Base-by-base conservation (phyloP, 1,140 invertebrate genomes). In the Drosophila baimaii region DNA sequence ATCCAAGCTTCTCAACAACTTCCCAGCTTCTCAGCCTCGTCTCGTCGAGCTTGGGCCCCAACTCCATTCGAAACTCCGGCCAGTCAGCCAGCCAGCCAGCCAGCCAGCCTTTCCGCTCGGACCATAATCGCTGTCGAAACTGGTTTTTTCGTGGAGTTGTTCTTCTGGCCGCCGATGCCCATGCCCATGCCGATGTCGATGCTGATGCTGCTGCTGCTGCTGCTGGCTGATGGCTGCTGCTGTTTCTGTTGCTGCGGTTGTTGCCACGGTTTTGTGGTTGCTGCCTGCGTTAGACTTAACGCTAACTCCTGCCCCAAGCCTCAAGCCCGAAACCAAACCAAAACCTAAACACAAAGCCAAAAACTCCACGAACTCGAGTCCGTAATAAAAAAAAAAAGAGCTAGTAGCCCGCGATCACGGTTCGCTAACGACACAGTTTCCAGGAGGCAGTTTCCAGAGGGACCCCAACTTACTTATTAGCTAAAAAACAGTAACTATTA, bases 71-170 rank as follows among this genome's bases (percentile, higher is more conserved):
- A 65, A 65, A 65, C 62, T 62, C 62, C 27, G 41, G 25, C 59
- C 57, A n/a, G n/a, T n/a, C n/a, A n/a, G n/a, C n/a, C n/a, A n/a
- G n/a, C n/a, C n/a, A n/a, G n/a, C n/a, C n/a, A n/a, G n/a, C 62
- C 27, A 31, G 25, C 59, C 57, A 43, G 62, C 56, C 62, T 65
- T 62, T 65, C 62, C 62, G 57, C 56, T 62, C 59, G 62, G 62
- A 59, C 62, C 62, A 44, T 65, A 65, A 65, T 65, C 59, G 62
- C 31, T 62, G 62, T 44, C 62, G 41, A 65, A 65, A 65, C 62
- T 39, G 59, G 62, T 65, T 64, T 64, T 62, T 63, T 35, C 27
- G 41, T 65, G 37, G 59, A 65, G 62, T 62, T 41, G 56, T 62
- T 62, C 56, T 59, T 65, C 62, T 64, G 35, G 62, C 57, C 37